Conservation (phyloP, 2,797 vertebrate species). For the Lindbergichthys nudifrons region DNA sequence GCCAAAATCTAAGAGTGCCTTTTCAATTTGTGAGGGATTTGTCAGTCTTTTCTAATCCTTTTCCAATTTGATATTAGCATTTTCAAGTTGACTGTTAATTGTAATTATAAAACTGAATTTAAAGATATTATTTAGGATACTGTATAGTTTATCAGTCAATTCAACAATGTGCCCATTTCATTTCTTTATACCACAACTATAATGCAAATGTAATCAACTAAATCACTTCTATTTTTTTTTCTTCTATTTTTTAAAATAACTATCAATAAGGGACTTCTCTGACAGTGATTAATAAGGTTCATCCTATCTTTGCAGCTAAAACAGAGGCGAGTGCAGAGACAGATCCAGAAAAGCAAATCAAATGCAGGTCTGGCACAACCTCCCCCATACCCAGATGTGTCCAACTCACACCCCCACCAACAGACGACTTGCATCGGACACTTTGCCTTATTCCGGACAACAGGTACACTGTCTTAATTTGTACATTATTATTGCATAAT, state of each 20-base stretch:
- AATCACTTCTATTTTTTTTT: neutral
- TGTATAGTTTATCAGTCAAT: neutral
- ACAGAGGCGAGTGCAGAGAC: conserved; percentile 16
- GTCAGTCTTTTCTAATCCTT: neutral
- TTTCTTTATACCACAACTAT: neutral
- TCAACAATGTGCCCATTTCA: neutral
- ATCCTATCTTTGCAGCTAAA: conserved; percentile 64
- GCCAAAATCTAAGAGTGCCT: conserved; percentile 76
- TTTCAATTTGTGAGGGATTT: conserved; percentile 76
- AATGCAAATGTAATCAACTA: neutral
- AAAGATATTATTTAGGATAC: neutral
- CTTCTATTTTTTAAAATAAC: neutral
- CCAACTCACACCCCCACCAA: conserved; percentile 39
- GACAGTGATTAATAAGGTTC: neutral
- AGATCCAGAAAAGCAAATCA: conserved; percentile 47
- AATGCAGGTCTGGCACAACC: conserved; percentile 24
- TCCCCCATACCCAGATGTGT: conserved; percentile 42
- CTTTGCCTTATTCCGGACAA: conserved; percentile 58
- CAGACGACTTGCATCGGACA: conserved; percentile 43
- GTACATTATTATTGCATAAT: neutral
- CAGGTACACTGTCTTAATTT: conserved; percentile 56
- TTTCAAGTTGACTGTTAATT: neutral
- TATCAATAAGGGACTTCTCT: neutral
- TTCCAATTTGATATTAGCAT: neutral
- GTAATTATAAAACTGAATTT: neutral